Evolutionary conservation across 2,888 invertebrate species (phyloP), one percentile per base, ranked within the genome.

Genomic region (Mesoligia furuncula): DNA sequence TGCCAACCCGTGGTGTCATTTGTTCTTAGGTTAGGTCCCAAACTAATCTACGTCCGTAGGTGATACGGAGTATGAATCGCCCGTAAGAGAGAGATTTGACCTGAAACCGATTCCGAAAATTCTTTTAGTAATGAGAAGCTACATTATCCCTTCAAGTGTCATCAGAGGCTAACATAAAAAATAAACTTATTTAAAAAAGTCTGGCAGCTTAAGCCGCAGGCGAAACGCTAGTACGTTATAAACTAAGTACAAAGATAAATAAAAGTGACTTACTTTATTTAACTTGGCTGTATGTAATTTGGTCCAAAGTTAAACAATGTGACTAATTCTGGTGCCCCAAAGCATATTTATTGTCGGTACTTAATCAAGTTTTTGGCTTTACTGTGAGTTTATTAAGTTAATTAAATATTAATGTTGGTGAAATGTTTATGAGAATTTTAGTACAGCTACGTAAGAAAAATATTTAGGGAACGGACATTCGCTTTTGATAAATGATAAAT

Each of bases 241-340:
- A 79, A 75, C 36, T 75, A 85, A 79, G 80, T n/a, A 80, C 31
- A 78, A 85, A 88, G 79, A 82, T 57, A 87, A 83, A 88, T 72
- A 83, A 85, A 79, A 77, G 39, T 66, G 67, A 48, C 61, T 72
- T 66, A 78, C 62, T 76, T 78, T 82, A 84, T 85, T 75, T 80
- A 59, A 80, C 73, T 80, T 77, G 24, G 57, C 45, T 80, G 77
- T 81, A 73, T 80, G 77, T 84, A 83, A 83, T 81, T 85, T 81
- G 75, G 73, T 45, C 51, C 61, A 79, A 79, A 84, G 78, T 82
- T 79, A 82, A 88, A 88, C 78, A 87, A 77, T 31, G 68, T 61
- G 73, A 79, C 85, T 82, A 75, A 80, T 85, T 87, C 75, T 78
- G 78, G 75, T 69, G 51, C 27, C 67, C 75, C 80, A 73, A 84